Conservation (phyloP, 2,888 invertebrate genomes). For the Strigamia crassipes region DNA sequence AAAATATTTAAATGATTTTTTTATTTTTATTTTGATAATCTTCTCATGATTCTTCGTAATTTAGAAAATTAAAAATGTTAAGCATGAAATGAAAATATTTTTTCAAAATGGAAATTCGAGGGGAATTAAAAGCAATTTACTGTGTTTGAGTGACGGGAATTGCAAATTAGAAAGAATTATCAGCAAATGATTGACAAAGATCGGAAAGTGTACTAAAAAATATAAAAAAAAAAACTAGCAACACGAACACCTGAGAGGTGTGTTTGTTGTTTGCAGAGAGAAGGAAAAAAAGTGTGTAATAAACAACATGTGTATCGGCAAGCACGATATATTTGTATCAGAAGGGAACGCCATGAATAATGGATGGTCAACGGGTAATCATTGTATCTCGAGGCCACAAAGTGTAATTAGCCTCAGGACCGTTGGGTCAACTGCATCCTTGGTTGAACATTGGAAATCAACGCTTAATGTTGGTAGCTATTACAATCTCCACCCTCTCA, state of each 20-base stretch:
- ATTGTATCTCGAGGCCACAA: constrained; percentile 19
- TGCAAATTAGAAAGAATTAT: neutral
- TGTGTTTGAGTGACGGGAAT: neutral
- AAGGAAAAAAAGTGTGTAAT: constrained; percentile 11
- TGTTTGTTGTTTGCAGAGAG: neutral
- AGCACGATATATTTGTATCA: constrained; percentile 27
- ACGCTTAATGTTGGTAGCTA: constrained; percentile 33
- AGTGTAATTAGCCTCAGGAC: constrained; percentile 29
- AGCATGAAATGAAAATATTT: neutral
- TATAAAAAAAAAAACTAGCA: neutral
- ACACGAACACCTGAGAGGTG: constrained; percentile 18
- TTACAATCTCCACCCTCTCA: neutral
- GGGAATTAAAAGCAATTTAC: neutral
- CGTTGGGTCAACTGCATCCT: constrained; percentile 38
- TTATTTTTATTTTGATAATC: no score
- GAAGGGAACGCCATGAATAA: constrained; percentile 28
- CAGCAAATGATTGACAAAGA: neutral
- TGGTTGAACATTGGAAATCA: constrained; percentile 38
- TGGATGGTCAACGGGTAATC: constrained; percentile 40
- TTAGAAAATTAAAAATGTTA: no score
- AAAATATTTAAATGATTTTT: no score
- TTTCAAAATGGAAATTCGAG: neutral
- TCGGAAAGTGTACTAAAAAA: neutral
- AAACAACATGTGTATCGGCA: constrained; percentile 14
- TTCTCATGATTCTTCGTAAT: no score